Evolutionary conservation across 23 tunicate genomes (phyloP), one percentile per base, ranked within the genome.

Genomic region (Ascidia mentula): DNA sequence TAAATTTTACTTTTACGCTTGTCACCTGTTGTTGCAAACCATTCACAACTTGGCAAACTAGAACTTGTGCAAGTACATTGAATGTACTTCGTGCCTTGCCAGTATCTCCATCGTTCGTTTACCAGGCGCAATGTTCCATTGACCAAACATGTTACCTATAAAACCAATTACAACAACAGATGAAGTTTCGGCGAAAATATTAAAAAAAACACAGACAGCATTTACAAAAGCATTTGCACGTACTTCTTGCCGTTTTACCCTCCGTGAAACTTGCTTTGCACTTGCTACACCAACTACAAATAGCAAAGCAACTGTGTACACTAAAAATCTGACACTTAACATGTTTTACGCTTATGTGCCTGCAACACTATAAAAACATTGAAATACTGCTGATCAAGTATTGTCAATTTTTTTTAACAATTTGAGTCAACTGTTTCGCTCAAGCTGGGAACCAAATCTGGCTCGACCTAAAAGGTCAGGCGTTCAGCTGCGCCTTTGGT

Each of bases 31-130:
- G 36, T 86, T 8, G 74, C 9, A 46, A 32, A 31, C 97, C 97
- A 91, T 2, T 60, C 72, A 59, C 97, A 91, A 32, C 82, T 76
- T 32, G 85, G 81, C 30, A 36, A 36, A 0, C 97, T 84, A 18
- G 69, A 46, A 15, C 34, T 79, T 5, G 42, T 32, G 37, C 97
- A 91, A 31, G 59, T 42, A 40, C 97, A 91, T 18, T 46, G 59
- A 38, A 91, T 81, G 7, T 18, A 76, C 45, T 91, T 91, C 18
- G 76, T 59, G 37, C 78, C 76, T 18, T 32, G 69, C 69, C 82
- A 77, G 38, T 77, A 82, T 13, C 37, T 37, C 81, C 88, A 86
- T 4, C 78, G 81, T 7, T 91, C 73, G 31, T 82, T 80, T 3
- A 36, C 32, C 24, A 37, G 8, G 74, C 80, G 80, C 12, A 22